These are phyloP conservation scores for Drosophila atroscutellata DNA, from an alignment of 2,888 invertebrate genomes.

Conservation along the genomic window DNA sequence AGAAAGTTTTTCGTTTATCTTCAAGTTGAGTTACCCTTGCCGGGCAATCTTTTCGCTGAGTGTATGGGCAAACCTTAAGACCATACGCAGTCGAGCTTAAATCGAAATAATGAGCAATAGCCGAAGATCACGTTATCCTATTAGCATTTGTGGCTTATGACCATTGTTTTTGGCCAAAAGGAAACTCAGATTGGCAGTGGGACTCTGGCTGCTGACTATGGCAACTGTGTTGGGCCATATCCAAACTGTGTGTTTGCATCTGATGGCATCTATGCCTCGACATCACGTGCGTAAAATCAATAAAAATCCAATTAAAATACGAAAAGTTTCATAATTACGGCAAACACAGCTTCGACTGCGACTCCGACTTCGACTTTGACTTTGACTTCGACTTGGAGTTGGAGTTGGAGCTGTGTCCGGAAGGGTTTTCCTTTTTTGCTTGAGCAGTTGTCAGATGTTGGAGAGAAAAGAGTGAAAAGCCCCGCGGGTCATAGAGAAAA, in stretches of 20 bases:
- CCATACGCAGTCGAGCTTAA: slow-evolving; percentile 53
- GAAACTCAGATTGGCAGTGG: background rate
- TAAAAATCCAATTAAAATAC: slow-evolving; percentile 78
- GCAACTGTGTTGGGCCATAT: slow-evolving; percentile 47
- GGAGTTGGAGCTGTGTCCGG: background rate
- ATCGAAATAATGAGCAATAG: slow-evolving; percentile 70
- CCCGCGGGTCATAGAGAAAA: slow-evolving; percentile 61
- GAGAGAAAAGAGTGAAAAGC: slow-evolving; percentile 56
- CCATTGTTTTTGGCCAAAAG: slow-evolving; percentile 51
- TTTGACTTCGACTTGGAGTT: background rate
- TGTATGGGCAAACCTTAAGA: slow-evolving; percentile 12
- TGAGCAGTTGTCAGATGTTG: background rate
- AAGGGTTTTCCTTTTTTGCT: slow-evolving; percentile 2
- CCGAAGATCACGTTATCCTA: slow-evolving; percentile 71
- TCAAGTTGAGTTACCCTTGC: background rate
- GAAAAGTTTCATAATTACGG: slow-evolving; percentile 75
- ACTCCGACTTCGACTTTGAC: background rate
- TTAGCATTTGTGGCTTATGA: slow-evolving; percentile 64
- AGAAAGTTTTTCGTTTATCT: background rate
- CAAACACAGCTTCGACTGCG: slow-evolving; percentile 33
- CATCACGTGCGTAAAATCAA: slow-evolving; percentile 78
- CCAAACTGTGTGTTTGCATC: slow-evolving; percentile 18
- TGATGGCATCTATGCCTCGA: slow-evolving; percentile 24
- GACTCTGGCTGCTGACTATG: slow-evolving; percentile 27
- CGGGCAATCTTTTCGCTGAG: background rate